A percentile compares a stretch with the other conserved stretches of the same genome.
Evolutionary conservation across 2,888 invertebrate genomes (phyloP).

Genomic region (Ashinkailepas kermadecensis): DNA sequence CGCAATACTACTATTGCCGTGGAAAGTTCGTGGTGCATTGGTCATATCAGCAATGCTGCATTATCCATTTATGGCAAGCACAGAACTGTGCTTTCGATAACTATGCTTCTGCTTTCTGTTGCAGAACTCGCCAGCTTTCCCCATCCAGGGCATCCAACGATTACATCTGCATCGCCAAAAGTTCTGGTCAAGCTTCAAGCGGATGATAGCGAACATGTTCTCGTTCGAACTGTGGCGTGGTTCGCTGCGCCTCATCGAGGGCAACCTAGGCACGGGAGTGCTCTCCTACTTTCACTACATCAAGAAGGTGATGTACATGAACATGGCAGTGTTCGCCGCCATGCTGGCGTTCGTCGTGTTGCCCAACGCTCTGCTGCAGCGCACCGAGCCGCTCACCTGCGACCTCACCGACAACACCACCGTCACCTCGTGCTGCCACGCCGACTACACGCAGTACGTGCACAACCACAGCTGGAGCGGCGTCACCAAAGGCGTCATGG

Average conservation of each 20-base stretch:
- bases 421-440: conserved; percentile 1
- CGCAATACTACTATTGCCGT: no score
- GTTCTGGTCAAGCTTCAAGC: conserved; percentile 26
- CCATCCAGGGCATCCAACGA: background rate
- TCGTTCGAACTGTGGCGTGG: conserved; percentile 33
- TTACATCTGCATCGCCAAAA: background rate
- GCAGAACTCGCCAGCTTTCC: background rate
- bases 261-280: conserved; percentile 39
- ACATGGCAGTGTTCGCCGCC: conserved; percentile 41
- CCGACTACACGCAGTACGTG: conserved; percentile 5
- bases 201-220: conserved; percentile 29
- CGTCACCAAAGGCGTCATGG: conserved; percentile 37
- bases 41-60: no score
- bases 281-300: conserved; percentile 71
- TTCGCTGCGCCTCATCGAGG: conserved; percentile 34
- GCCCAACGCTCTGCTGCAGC: background rate
- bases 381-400: background rate
- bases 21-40: no score
- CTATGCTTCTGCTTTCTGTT: background rate
- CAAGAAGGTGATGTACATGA: conserved; percentile 73
- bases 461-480: background rate
- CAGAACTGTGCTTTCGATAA: no score
- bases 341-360: background rate
- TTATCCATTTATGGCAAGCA: no score
- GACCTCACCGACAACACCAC: background rate